Evolutionary conservation across 2,888 invertebrate species (phyloP), one percentile per base, ranked within the genome.

Genomic region (Hirtodrosophila trivittata): DNA sequence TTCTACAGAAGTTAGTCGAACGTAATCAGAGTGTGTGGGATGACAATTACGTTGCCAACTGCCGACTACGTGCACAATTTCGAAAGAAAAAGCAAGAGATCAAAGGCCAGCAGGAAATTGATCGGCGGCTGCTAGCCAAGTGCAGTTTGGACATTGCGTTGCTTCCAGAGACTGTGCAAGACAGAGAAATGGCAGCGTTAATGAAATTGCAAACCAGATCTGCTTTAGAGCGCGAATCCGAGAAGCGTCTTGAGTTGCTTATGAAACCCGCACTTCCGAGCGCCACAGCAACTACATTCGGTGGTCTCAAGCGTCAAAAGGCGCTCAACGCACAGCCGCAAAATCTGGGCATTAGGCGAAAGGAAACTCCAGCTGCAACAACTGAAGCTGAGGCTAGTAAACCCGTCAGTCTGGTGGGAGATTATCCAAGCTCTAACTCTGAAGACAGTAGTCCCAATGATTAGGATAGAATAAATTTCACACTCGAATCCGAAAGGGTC

Each of bases 31-130:
- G 93, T 42, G 93, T 95, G 0, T 97, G 97, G 97, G 95, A 95
- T 81, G 98, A 99, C 91, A 97, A 97, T 90, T 99, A 97, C 89
- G 93, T 94, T 54, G 95, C 97, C 0, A 99, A 99, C 91, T 95
- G 95, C 84, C 93, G 94, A 37, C 91, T 98, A 16, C 92, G 99
- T 55, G 93, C 95, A 39, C 93, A 94, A 77, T 98, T 99, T 91
- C 93, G 99, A 0, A 55, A 81, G 7, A 85, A 94, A 76, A 95
- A 95, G 91, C 95, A 95, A 80, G 95, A 96, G 86, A 83, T 96
- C 0, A 95, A 95, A 88, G 92, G 92, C 13, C 92, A 93, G 38
- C 93, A 94, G 73, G 93, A 93, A 4, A 91, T 93, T 42, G 97
- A 97, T 85, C 92, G 93, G 47, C 92, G 93, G 8, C 91, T 98